These are phyloP conservation scores for Anarhynchus alexandrinus DNA, from an alignment of 2,113 vertebrate genomes.

Conservation along the genomic window DNA sequence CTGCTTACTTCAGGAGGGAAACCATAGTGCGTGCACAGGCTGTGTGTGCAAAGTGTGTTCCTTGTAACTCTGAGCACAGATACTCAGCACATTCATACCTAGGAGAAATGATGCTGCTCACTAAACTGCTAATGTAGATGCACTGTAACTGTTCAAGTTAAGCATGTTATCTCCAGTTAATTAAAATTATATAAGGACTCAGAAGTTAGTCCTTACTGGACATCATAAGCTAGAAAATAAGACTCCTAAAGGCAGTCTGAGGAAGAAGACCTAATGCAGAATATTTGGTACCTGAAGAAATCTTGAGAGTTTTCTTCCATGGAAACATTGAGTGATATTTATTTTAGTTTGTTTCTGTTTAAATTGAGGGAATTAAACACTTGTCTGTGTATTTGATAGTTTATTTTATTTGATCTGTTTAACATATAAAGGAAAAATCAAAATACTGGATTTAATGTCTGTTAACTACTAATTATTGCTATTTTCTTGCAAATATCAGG, in stretches of 20 bases:
- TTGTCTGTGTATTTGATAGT: background rate
- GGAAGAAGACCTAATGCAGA: background rate
- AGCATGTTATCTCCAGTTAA: background rate
- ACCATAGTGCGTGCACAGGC: background rate
- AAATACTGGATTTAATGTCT: background rate
- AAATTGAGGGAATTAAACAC: background rate
- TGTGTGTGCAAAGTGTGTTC: background rate
- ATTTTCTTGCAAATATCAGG: background rate
- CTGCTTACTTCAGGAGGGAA: background rate
- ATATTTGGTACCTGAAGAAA: background rate
- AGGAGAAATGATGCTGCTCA: background rate
- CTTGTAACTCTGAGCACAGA: rapidly evolving
- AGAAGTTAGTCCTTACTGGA: background rate
- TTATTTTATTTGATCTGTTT: background rate
- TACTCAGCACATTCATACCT: background rate
- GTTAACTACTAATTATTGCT: background rate
- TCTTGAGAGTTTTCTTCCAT: background rate
- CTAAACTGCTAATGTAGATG: rapidly evolving
- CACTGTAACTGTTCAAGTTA: background rate
- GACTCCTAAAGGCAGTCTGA: background rate
- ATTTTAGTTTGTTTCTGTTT: background rate
- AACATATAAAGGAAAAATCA: background rate
- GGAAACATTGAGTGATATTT: background rate
- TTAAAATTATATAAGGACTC: background rate
- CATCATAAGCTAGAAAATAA: background rate